Evolutionary conservation across 2,888 invertebrate genomes (phyloP), one percentile per base, ranked within the genome.

Genomic region (Ferrisia virgata): DNA sequence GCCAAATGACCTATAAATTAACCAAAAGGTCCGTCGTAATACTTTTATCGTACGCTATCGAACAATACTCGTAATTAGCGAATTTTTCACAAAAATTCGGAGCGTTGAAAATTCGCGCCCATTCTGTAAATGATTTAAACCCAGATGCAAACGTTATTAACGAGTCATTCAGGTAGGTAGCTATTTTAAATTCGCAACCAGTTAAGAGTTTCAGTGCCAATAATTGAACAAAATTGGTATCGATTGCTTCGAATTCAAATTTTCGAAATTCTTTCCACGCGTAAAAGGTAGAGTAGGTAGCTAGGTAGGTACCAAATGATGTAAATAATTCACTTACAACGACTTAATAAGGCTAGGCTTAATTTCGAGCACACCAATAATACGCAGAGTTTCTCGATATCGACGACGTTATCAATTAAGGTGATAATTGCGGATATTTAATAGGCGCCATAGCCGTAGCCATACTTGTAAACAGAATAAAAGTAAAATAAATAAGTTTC

Each of bases 51-150:
- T 36, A 33, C 25, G 33, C 9, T n/a, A 18, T 33, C 72, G 72
- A 36, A 76, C 72, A 76, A 76, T 76, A 36, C 72, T n/a, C 18
- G 18, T 76, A 33, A 76, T 76, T 76, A 76, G 36, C 28, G 36
- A 76, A 76, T 76, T 76, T 76, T 76, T 76, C 36, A 13, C 28
- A 13, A 36, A 36, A 76, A 76, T 36, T 76, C 31, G 11, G 72
- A 76, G 72, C 36, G 69, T 69, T 69, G 69, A 69, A 69, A 69
- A 69, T 69, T 69, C 31, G 13, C 31, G 13, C 69, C 69, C n/a
- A 69, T 53, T 69, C 31, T 69, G 58, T n/a, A n/a, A 58, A 58
- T 58, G 31, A 69, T 69, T 69, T 69, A 4, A 15, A 31, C 1
- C 47, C 47, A 53, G 22, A 53, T 53, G 53, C 53, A 2, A 53